Percentiles rank a stretch among this genome's conserved stretches.
phyloP scores from a whole-genome alignment of 2,797 vertebrate genomes.

The Gobionotothen gibberifrons region DNA sequence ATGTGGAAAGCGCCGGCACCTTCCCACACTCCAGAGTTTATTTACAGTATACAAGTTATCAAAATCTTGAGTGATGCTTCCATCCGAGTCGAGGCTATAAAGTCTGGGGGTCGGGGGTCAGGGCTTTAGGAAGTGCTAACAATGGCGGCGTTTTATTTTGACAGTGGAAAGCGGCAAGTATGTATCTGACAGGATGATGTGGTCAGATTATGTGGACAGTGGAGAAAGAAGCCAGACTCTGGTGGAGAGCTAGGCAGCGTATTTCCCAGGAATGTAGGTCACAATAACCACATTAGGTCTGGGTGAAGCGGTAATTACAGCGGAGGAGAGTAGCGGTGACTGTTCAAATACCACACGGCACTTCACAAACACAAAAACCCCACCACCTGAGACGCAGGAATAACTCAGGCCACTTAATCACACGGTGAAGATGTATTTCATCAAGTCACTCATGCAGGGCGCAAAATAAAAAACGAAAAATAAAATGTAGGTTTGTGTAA shows the following conservation, averaged over 20 bases:
- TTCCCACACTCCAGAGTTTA: conserved; percentile 75
- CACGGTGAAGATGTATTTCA: conserved; percentile 50
- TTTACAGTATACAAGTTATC: conserved; percentile 80
- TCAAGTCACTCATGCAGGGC: conserved; percentile 30
- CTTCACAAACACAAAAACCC: conserved; percentile 68
- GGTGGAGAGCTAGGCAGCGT: conserved; percentile 54
- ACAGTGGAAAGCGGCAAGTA: conserved; percentile 38
- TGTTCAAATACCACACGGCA: conserved; percentile 55
- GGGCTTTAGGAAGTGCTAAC: conserved; percentile 74
- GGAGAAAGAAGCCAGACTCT: conserved; percentile 56
- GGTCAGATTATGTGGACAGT: conserved; percentile 58
- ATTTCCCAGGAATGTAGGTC: conserved; percentile 83
- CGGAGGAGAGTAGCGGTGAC: conserved; percentile 50
- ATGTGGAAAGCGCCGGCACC: conserved; percentile 71
- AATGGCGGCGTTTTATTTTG: conserved; percentile 74
- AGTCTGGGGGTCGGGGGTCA: conserved; percentile 66
- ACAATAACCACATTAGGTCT: conserved; percentile 80
- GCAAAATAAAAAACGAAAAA: conserved; percentile 50
- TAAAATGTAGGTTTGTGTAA: conserved; percentile 52
- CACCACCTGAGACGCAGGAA: conserved; percentile 68
- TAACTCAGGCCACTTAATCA: conserved; percentile 57
- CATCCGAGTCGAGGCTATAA: conserved; percentile 55
- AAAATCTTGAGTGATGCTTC: conserved; percentile 56
- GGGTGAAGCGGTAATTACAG: conserved; percentile 75
- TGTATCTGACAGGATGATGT: conserved; percentile 47